Percentiles rank a stretch among this genome's conserved stretches.
These are phyloP conservation scores for Maconellicoccus hirsutus DNA, from an alignment of 1,140 invertebrate species.

Conservation along the genomic window DNA sequence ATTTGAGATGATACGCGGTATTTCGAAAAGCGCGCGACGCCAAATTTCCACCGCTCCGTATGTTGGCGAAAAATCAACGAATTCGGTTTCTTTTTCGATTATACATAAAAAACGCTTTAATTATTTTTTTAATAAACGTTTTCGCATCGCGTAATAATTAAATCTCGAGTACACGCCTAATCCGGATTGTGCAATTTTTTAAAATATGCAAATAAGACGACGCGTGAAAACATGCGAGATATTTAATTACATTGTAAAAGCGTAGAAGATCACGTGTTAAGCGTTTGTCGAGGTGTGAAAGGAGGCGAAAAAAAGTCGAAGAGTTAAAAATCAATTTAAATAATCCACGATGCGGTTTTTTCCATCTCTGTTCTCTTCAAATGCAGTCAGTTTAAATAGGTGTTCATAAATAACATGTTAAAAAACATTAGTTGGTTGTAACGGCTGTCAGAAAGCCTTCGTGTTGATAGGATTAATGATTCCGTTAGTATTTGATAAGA, in stretches of 20 bases:
- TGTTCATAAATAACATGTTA: conserved; percentile 6
- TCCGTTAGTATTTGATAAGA: neutral
- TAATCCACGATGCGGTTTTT: neutral
- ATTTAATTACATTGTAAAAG: neutral
- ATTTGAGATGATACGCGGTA: no score
- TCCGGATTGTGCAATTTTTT: no score
- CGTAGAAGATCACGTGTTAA: no score
- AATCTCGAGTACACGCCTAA: no score
- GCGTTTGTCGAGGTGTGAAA: neutral
- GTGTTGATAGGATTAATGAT: conserved; percentile 9
- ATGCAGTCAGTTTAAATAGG: neutral
- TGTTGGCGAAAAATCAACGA: no score
- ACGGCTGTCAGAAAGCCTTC: neutral
- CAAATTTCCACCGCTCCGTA: no score
- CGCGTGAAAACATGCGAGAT: neutral
- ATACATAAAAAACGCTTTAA: no score
- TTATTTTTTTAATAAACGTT: no score
- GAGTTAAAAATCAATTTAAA: neutral
- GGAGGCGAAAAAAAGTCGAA: neutral
- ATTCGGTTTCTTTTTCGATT: no score
- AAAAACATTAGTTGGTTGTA: neutral
- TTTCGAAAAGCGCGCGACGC: no score
- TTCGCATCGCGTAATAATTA: no score
- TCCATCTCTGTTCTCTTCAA: neutral
- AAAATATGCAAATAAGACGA: neutral